Evolutionary conservation across 2,113 vertebrate species (phyloP), one percentile per base, ranked within the genome.

Genomic region (Xiphophorus hellerii): DNA sequence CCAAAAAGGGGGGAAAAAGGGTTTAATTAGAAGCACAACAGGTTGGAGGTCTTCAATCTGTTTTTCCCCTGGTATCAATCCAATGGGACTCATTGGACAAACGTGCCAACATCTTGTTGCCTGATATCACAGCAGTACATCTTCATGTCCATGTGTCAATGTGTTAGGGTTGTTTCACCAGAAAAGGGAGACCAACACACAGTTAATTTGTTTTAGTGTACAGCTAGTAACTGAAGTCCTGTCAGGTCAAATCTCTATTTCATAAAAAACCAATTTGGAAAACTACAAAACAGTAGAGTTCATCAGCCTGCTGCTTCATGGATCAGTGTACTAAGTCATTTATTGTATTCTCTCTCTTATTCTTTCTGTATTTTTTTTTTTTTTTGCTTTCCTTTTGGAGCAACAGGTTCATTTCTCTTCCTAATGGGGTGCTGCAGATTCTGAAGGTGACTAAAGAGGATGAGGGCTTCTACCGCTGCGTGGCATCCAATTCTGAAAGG

Each of bases 401-500:
- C 74, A 71, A 66, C 92, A 99, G 97, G 93, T 96, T 97, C 85
- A 94, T 97, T 93, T 92, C 92, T 51, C 97, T 99, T 80, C 97
- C 97, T 77, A 97, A 97, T 0, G 98, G 98, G 39, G 95, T 97
- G 82, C 96, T 99, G 69, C 98, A 99, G 93, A 97, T 99, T n/a
- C 92, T 96, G 64, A 94, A 95, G 4, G 95, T 97, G 72, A 94
- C 86, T 86, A 90, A 94, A 75, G 92, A 92, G 0, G 97, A 99
- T 48, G 87, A 93, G 0, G 98, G 97, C 1, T 54, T 84, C 71
- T 99, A 98, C 90, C 96, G 94, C 83, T 99, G 98, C 0, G 90
- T 96, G 66, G 97, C 95, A 7, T 94, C 93, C 90, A 99, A 97
- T 54, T 77, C 94, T 0, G 95, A 94, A 64, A 78, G 85, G 33